These are phyloP conservation scores for Semotilus atromaculatus DNA, from an alignment of 2,797 vertebrate genomes.

Conservation along the genomic window DNA sequence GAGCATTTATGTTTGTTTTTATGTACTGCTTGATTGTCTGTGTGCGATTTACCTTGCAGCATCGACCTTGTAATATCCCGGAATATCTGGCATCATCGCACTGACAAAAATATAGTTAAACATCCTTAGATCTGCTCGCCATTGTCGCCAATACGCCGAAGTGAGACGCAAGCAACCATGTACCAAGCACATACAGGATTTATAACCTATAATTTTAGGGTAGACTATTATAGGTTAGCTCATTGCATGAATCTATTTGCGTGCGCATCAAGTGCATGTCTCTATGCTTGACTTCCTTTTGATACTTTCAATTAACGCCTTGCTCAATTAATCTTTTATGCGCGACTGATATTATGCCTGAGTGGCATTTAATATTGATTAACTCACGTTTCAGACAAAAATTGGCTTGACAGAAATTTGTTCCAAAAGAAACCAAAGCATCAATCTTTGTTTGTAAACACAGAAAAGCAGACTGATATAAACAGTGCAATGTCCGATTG, in stretches of 20 bases:
- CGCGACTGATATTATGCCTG: not conserved
- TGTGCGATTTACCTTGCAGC: slow-evolving; percentile 32
- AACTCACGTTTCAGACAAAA: not conserved
- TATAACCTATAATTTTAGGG: not conserved
- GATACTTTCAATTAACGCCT: not conserved
- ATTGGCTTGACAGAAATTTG: not conserved
- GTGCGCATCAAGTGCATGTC: slow-evolving; percentile 1
- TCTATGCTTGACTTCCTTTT: slow-evolving; percentile 1
- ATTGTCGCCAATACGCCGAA: not conserved
- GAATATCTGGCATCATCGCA: slow-evolving; percentile 43
- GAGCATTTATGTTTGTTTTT: slow-evolving; percentile 30
- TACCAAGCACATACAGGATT: not conserved
- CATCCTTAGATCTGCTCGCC: not conserved
- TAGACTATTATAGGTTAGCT: not conserved
- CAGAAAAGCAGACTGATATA: too few relatives aligned
- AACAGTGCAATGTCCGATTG: not conserved
- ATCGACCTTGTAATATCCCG: slow-evolving; percentile 40
- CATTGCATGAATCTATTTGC: not conserved
- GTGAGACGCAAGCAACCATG: not conserved
- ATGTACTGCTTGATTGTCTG: not conserved
- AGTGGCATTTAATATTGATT: not conserved
- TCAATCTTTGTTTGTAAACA: not conserved
- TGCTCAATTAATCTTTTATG: not conserved
- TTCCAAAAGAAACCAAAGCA: not conserved
- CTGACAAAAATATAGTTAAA: slow-evolving; percentile 4